Conservation (phyloP, 2,888 invertebrate species). For the Drosophila multiciliata region DNA sequence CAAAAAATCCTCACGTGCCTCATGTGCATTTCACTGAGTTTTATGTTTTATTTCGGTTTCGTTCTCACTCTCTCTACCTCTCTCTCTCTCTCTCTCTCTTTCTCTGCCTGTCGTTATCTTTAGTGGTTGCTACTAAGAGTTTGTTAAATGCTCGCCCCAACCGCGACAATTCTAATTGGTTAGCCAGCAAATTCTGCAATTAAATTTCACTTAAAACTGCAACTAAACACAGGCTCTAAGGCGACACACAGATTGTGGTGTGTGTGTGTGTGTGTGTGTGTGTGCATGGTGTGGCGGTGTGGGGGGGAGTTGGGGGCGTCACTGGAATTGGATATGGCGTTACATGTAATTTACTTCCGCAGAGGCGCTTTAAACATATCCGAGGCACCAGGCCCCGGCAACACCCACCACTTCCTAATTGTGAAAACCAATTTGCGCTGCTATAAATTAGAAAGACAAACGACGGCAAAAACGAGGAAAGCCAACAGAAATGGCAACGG, state of each 20-base stretch:
- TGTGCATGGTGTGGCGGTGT: not conserved
- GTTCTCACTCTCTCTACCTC: not conserved
- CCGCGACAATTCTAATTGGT: slow-evolving; percentile 53
- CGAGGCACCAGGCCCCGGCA: slow-evolving; percentile 60
- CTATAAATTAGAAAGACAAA: slow-evolving; percentile 80
- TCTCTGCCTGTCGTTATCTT: not conserved
- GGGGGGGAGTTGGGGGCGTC: slow-evolving; percentile 5
- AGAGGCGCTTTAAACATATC: slow-evolving; percentile 72
- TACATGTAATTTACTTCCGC: slow-evolving; percentile 74
- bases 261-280: not conserved
- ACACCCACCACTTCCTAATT: slow-evolving; percentile 81
- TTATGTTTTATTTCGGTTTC: not conserved
- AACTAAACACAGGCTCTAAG: slow-evolving; percentile 45
- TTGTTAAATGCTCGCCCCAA: slow-evolving; percentile 37
- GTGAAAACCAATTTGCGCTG: slow-evolving; percentile 80
- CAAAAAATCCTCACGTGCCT: slow-evolving; percentile 31
- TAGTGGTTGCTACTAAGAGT: slow-evolving; percentile 37
- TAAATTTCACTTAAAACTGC: slow-evolving; percentile 77
- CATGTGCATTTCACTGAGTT: slow-evolving; percentile 41
- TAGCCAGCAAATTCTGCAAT: slow-evolving; percentile 67
- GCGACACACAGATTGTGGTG: not conserved
- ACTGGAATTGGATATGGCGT: slow-evolving; percentile 34
- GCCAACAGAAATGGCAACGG: slow-evolving; percentile 17
- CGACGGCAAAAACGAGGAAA: slow-evolving; percentile 45
- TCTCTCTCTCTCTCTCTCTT: not conserved